Evolutionary conservation across 2,888 invertebrate genomes (phyloP), one percentile per base, ranked within the genome.

Genomic region (Tanypteryx hageni): DNA sequence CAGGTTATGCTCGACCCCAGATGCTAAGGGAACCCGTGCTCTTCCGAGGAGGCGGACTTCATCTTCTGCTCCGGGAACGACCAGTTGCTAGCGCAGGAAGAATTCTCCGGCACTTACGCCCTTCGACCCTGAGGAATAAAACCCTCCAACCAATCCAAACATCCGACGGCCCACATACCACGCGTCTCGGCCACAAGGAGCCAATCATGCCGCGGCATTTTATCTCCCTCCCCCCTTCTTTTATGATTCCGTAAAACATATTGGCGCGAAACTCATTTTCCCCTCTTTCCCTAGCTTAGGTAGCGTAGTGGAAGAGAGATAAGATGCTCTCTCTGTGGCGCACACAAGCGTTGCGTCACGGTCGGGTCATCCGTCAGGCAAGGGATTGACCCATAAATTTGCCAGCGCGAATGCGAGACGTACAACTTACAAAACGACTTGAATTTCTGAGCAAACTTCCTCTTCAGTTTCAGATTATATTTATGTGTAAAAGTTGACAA

Each of bases 141-240:
- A 83, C 56, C 83, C 83, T 56, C 13, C n/a, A 83, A n/a, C 83
- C 83, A 83, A 83, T 83, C 83, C 83, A 83, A 56, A 83, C 83
- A 56, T 44, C 44, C 5, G 44, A 44, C 44, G 44, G 57, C 5
- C 83, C 18, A 9, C 56, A 83, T 83, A 57, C 83, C 83, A 56
- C n/a, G 18, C 18, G 57, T 57, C 56, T 16, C 83, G 27, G 11
- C 9, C 56, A n/a, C 18, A 57, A 57, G 83, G 56, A 83, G 83
- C 83, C 83, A 83, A 83, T n/a, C 56, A 57, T 83, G 83, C 56
- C 31, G 82, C 14, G 82, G 82, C 44, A 31, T 8, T 31, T 31
- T 18, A 16, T n/a, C 83, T 9, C 13, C n/a, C 22, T 22, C 83
- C 56, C 44, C 83, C n/a, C 18, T 7, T 44, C 44, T 83, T 83